These are phyloP conservation scores for Cnemophilus loriae DNA, from an alignment of 2,113 vertebrate genomes.

Conservation along the genomic window DNA sequence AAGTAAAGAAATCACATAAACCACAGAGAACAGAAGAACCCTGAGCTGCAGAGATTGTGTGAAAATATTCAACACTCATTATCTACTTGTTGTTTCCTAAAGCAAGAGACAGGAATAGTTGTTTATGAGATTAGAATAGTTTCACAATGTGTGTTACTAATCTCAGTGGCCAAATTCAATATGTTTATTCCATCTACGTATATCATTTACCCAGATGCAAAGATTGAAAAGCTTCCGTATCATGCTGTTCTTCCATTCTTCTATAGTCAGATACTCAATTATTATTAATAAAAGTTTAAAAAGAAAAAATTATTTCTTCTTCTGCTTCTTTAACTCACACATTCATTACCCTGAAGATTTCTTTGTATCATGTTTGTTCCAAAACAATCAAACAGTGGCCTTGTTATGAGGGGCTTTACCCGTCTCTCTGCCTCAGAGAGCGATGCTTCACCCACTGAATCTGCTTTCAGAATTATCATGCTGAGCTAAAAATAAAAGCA, in stretches of 20 bases:
- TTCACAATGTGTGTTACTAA: neutral
- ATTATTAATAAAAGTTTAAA: neutral
- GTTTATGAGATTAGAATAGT: neutral
- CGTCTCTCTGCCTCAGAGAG: constrained; percentile 14
- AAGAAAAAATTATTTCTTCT: neutral
- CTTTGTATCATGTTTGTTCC: neutral
- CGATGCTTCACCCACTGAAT: constrained; percentile 1
- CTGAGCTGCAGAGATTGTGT: neutral
- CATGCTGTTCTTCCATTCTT: neutral
- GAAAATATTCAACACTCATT: neutral
- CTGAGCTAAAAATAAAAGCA: constrained; percentile 25
- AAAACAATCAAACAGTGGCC: neutral
- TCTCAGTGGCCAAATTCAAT: neutral
- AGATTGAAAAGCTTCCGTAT: neutral
- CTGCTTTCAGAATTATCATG: neutral
- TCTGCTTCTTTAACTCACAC: neutral
- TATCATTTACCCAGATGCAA: neutral
- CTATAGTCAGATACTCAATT: neutral
- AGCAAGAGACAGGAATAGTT: neutral
- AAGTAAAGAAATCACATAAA: neutral
- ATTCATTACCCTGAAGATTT: neutral
- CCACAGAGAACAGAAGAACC: neutral
- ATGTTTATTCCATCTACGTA: neutral
- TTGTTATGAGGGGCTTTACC: neutral
- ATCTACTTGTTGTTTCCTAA: neutral